Conservation (phyloP, 2,797 vertebrate genomes). For the Pitangus sulphuratus region DNA sequence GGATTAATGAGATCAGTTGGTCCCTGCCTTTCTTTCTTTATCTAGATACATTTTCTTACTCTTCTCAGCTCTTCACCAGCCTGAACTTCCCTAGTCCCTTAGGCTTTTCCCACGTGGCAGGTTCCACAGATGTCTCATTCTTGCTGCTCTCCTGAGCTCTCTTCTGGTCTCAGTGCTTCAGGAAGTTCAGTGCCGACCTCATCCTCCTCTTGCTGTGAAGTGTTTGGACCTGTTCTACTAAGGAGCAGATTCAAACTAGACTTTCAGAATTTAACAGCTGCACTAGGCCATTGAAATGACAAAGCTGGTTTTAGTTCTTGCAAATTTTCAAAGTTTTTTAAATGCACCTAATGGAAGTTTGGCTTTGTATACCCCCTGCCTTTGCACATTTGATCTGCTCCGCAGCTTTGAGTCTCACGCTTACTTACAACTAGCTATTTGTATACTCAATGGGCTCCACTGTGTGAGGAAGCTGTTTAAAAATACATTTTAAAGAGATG, state of each 20-base stretch:
- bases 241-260: not conserved
- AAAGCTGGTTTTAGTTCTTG: not conserved
- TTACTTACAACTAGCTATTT: slow-evolving; percentile 44
- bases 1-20: not conserved
- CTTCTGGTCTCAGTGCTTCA: not conserved
- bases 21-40: not conserved
- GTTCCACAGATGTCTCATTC: not conserved
- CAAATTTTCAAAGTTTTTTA: not conserved
- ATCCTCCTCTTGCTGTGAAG: not conserved
- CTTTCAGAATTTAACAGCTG: not conserved
- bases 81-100: not conserved
- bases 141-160: not conserved
- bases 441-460: slow-evolving; percentile 40
- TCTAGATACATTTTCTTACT: not conserved
- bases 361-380: not conserved
- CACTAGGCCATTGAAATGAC: not conserved
- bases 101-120: not conserved
- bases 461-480: slow-evolving; percentile 45
- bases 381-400: not conserved
- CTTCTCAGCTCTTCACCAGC: not conserved
- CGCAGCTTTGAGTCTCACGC: not conserved
- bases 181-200: not conserved
- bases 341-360: not conserved
- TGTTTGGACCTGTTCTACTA: not conserved
- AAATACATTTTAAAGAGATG: slow-evolving; percentile 46